Base-by-base conservation (phyloP, 2,888 invertebrate species). In the Drosophila subquinaria region DNA sequence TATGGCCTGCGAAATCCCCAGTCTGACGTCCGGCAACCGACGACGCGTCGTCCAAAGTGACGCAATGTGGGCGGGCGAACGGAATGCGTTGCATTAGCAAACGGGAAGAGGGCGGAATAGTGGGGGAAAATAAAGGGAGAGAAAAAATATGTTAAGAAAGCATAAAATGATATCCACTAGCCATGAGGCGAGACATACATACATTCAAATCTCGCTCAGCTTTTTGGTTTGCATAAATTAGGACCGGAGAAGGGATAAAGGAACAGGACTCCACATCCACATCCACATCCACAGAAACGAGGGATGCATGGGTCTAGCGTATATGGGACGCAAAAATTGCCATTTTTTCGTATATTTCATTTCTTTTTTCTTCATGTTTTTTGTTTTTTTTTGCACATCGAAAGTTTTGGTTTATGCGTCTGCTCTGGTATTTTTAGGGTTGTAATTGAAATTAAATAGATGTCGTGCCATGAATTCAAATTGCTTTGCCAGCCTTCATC, bases 401-500 rank as follows among this genome's bases (percentile, higher is more conserved):
- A 81, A 82, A 80, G 77, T 84, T 87, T 84, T 72, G 82, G 88
- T 76, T 84, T 88, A 85, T 84, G 90, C 80, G 90, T 85, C 88
- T 85, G 90, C 71, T 71, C 59, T 82, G 88, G 86, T 73, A 88
- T 85, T 88, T 82, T 89, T 85, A 73, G 84, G 84, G 90, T 69
- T 85, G 88, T 85, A 85, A 85, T 85, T 85, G 84, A 85, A 85
- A 85, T 85, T 85, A 85, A 85, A 85, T 89, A 85, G 84, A 85
- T 90, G 90, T 90, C 90, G 88, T 88, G 84, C 76, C 86, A 85
- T 85, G 88, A 85, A 85, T 85, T 88, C 76, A 82, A 89, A 85
- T 82, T 73, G 82, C 59, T 65, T 62, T 42, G 27, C 10, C 38
- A 40, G 48, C 48, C 76, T 40, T 35, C 63, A 20, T 52, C 61